Evolutionary conservation across 2,888 invertebrate species (phyloP), one percentile per base, ranked within the genome.

Genomic region (Gastracanthus pulcherrimus): DNA sequence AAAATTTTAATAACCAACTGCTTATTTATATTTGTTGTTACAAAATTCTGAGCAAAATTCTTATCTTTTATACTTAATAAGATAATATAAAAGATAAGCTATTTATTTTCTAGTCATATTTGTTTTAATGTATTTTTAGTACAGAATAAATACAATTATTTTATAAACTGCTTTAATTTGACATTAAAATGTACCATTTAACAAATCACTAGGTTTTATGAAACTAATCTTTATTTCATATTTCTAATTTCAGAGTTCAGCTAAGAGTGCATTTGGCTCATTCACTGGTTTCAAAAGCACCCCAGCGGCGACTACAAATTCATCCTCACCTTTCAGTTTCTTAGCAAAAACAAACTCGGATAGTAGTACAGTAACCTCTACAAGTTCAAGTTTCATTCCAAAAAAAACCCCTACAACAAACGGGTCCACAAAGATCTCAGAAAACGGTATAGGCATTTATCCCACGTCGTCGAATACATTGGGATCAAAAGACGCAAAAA

Each of bases 191-290:
- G n/a, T n/a, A n/a, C n/a, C n/a, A n/a, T n/a, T n/a, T n/a, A n/a
- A n/a, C n/a, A n/a, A n/a, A n/a, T n/a, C n/a, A n/a, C n/a, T n/a
- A n/a, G n/a, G n/a, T n/a, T n/a, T n/a, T n/a, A n/a, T n/a, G n/a
- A n/a, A 19, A n/a, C 19, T 19, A 16, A 60, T 64, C 48, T 23
- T 71, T 11, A 7, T 55, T n/a, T 26, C 45, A 23, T 31, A 34
- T 71, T 45, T 80, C 38, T 29, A 26, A 45, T 87, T 89, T 81
- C 79, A 92, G 92, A 91, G 87, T 23, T 48, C 93, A 81, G 92
- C 92, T 74, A 94, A 93, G 89, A 94, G 93, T 90, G 94, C 94
- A 66, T 96, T 96, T 92, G 93, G 94, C 81, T 95, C 95, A 77
- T 95, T 95, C 87, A 90, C 93, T 48, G 91, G 91, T 38, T 91